phyloP scores from a whole-genome alignment of 1,140 invertebrate genomes.

The Halesus radiatus region DNA sequence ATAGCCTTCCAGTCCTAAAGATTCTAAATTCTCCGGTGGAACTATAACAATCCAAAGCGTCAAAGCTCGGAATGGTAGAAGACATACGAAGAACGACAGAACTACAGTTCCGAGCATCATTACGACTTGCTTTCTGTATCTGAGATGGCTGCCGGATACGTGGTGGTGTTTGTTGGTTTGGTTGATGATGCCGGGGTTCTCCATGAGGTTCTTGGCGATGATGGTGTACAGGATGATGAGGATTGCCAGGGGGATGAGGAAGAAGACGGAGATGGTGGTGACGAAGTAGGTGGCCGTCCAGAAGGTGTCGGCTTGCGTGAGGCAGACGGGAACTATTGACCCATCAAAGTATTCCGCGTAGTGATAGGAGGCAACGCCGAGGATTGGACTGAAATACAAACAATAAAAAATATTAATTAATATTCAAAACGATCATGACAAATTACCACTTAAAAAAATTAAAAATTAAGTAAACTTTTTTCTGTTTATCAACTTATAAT shows the following conservation, averaged over 20 bases:
- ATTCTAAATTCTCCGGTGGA: constrained; percentile 75
- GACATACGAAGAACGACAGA: constrained; percentile 90
- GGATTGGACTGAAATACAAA: constrained; percentile 79
- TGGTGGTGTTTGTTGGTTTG: constrained; percentile 72
- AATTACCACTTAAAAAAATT: too few relatives aligned
- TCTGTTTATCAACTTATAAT: too few relatives aligned
- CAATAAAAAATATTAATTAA: background rate
- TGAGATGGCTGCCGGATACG: constrained; percentile 65
- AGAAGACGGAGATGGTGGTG: constrained; percentile 84
- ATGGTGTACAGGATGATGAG: constrained; percentile 86
- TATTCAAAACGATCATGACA: too few relatives aligned
- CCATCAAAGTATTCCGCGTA: constrained; percentile 79
- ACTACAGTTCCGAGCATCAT: constrained; percentile 92
- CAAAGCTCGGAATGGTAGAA: constrained; percentile 88
- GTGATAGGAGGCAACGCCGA: constrained; percentile 81
- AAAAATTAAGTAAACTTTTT: too few relatives aligned
- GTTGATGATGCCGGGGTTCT: constrained; percentile 78
- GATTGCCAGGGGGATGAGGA: constrained; percentile 85
- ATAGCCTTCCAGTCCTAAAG: constrained; percentile 82
- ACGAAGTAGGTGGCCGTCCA: constrained; percentile 86
- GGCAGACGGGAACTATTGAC: constrained; percentile 79
- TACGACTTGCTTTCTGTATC: constrained; percentile 84
- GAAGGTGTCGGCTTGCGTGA: constrained; percentile 78
- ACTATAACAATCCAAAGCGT: constrained; percentile 88
- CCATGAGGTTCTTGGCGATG: constrained; percentile 87